phyloP scores from a whole-genome alignment of 2,888 invertebrate species.

The Hemaris fuciformis region DNA sequence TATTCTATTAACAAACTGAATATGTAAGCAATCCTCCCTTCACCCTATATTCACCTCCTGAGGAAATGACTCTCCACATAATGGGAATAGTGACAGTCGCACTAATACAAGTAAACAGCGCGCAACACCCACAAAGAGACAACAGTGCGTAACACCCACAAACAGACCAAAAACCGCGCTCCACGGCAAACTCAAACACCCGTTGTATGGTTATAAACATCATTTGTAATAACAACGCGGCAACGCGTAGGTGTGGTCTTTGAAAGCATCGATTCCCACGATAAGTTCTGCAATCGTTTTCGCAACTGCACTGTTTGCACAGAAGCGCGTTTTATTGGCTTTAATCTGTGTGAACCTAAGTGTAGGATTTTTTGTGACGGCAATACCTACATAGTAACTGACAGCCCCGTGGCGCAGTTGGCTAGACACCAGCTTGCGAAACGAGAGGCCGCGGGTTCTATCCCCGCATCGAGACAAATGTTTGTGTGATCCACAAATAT shows the following conservation, averaged over 20 bases:
- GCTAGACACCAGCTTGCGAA: too few relatives aligned
- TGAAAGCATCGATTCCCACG: conserved; percentile 2
- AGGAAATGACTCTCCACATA: not conserved
- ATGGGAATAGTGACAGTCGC: not conserved
- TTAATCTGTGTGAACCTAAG: not conserved
- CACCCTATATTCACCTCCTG: too few relatives aligned
- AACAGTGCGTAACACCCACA: not conserved
- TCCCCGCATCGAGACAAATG: too few relatives aligned
- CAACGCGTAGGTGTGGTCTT: not conserved
- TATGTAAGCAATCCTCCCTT: not conserved
- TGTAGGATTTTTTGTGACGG: not conserved
- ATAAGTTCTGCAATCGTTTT: conserved; percentile 1
- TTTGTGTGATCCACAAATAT: too few relatives aligned
- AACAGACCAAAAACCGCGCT: not conserved
- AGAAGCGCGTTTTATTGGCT: not conserved
- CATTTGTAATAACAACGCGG: conserved; percentile 5
- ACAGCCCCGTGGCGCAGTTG: too few relatives aligned
- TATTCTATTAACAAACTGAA: not conserved
- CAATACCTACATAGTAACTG: too few relatives aligned
- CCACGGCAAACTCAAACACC: not conserved
- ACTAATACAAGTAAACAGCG: not conserved
- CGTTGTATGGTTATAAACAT: not conserved
- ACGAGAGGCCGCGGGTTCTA: too few relatives aligned
- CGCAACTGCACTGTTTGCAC: not conserved
- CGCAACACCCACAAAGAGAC: not conserved